Base-by-base conservation (phyloP, 2,888 invertebrate species). In the Limenitis arthemis region DNA sequence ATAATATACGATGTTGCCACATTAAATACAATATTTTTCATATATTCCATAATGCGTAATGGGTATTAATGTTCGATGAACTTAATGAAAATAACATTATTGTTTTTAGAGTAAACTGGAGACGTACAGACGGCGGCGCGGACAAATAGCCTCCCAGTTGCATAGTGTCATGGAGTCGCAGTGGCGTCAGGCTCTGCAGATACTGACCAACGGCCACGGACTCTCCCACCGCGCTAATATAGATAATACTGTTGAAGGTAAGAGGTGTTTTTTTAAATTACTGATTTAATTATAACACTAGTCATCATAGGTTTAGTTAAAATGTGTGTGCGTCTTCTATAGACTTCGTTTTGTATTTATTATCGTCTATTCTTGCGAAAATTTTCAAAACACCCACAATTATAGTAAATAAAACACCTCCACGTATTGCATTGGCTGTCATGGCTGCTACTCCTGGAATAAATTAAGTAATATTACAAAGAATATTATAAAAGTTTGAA, bases 81-180 rank as follows among this genome's bases (percentile, higher is more conserved):
- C 2, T 34, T 34, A 34, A 1, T 8, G 4, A 9, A 34, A 34
- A 34, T 34, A 4, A n/a, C 9, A 29, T 47, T 30, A 6, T 43
- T 30, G 11, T 28, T 58, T 49, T 0, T 63, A 86, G 86, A 77
- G 68, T 44, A 86, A 86, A 51, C 49, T 88, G 59, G 78, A 80
- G 33, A 69, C 75, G 33, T 78, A 77, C 66, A 73, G 80, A 0
- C 77, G 78, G 1, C 79, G 84, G 4, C 91, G 92, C 67, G 88
- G 89, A 0, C 89, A 91, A 64, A 86, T 94, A 41, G 94, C 93
- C 1, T 88, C 92, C 52, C 91, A 93, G 68, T 78, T 95, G 55
- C 93, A 94, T 72, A 87, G 86, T 55, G 90, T 93, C 0, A 94
- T 94, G 94, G 92, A 94, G 77, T 87, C 89, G 7, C 94, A 94